A percentile compares a stretch with the other conserved stretches of the same genome.
Evolutionary conservation across 2,113 vertebrate species (phyloP).

Genomic region (Macrotus californicus): DNA sequence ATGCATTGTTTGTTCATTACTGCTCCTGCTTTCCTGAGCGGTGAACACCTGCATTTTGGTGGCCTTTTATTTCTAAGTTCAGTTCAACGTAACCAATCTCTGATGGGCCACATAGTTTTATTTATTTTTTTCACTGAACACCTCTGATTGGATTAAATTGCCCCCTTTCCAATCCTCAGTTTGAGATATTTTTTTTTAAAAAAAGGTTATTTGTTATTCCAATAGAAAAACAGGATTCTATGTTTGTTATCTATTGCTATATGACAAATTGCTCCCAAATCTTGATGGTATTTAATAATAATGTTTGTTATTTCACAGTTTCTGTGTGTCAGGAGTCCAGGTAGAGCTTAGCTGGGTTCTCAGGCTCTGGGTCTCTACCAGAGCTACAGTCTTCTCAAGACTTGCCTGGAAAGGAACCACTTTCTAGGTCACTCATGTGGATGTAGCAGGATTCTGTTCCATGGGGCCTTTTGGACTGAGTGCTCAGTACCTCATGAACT

Average conservation of each 20-base stretch:
- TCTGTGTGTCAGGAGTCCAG: neutral
- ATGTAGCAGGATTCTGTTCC: neutral
- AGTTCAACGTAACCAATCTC: neutral
- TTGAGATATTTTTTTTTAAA: neutral
- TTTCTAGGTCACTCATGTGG: neutral
- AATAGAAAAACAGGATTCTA: neutral
- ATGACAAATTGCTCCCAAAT: neutral
- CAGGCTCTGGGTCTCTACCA: neutral
- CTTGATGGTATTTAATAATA: neutral
- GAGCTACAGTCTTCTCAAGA: neutral
- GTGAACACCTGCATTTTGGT: neutral
- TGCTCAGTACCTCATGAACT: neutral
- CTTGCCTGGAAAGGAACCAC: neutral
- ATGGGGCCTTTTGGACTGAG: neutral
- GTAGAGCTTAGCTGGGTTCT: neutral
- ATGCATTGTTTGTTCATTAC: neutral
- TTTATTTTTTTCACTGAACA: slow-evolving; percentile 5
- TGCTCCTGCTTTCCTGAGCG: neutral
- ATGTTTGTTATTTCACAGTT: neutral
- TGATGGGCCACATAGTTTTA: neutral
- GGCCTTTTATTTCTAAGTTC: neutral
- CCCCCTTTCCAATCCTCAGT: neutral
- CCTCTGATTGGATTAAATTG: neutral
- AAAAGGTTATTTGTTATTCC: neutral
- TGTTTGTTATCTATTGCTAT: neutral